Evolutionary conservation across 2,113 vertebrate species (phyloP).

Genomic region (Zingel zingel): DNA sequence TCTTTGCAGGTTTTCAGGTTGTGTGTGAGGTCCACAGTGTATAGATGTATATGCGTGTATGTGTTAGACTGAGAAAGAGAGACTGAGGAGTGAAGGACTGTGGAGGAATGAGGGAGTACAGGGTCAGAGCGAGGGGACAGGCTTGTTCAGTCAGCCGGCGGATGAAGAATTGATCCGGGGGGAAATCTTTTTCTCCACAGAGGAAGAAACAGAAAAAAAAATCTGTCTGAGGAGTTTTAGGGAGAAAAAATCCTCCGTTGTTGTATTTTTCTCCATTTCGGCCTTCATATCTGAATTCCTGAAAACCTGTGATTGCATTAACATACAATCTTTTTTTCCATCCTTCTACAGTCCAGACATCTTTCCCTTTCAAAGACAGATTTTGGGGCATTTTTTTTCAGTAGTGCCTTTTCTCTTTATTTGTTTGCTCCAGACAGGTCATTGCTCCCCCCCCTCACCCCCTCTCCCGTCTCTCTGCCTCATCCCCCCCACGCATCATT

Average conservation of each 20-base stretch:
- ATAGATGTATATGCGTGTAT: conserved; percentile 5
- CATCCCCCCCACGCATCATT: conserved; percentile 49
- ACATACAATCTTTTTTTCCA: conserved; percentile 39
- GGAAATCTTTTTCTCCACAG: conserved; percentile 61
- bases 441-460: conserved; percentile 13
- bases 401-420: conserved; percentile 15
- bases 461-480: conserved; percentile 3
- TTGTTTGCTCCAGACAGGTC: conserved; percentile 52
- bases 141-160: conserved; percentile 69
- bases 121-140: conserved; percentile 74
- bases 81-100: conserved; percentile 55
- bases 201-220: conserved; percentile 57
- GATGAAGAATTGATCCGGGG: conserved; percentile 74
- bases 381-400: conserved; percentile 38
- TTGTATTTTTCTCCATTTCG: conserved; percentile 40
- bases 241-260: conserved; percentile 41
- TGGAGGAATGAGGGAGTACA: conserved; percentile 79
- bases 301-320: conserved; percentile 65
- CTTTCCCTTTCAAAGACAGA: conserved; percentile 6
- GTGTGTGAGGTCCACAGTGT: conserved; percentile 69
- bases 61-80: conserved; percentile 36
- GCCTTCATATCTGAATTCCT: conserved; percentile 52
- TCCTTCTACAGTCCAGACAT: conserved; percentile 21
- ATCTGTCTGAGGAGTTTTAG: conserved; percentile 25
- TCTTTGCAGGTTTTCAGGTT: conserved; percentile 77